A percentile compares a stretch with the other conserved stretches of the same genome.
phyloP scores from a whole-genome alignment of 2,113 vertebrate species.

The Grammomys dolichurus region DNA sequence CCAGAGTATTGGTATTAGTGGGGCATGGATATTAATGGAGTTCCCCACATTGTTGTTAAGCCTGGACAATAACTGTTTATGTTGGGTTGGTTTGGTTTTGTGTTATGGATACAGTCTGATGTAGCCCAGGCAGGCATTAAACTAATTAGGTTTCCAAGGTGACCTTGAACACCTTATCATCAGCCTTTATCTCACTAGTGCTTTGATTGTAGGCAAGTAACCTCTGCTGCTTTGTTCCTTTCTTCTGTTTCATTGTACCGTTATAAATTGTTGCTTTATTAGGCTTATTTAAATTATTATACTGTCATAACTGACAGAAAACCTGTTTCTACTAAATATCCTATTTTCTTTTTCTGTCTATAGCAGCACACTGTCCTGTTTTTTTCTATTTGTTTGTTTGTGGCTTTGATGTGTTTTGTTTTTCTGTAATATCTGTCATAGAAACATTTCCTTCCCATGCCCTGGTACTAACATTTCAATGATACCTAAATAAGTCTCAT shows the following conservation, averaged over 20 bases:
- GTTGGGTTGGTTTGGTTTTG: not conserved
- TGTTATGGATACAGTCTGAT: not conserved
- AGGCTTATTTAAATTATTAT: not conserved
- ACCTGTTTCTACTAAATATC: not conserved
- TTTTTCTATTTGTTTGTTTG: not conserved
- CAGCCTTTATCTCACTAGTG: not conserved
- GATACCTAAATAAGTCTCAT: not conserved
- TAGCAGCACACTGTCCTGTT: not conserved
- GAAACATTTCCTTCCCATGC: not conserved
- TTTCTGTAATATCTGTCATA: not conserved
- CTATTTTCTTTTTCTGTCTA: not conserved
- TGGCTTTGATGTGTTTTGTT: not conserved
- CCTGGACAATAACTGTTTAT: not conserved
- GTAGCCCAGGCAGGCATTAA: not conserved
- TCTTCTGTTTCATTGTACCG: not conserved
- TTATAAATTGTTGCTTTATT: not conserved
- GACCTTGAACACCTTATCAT: not conserved
- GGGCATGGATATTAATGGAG: not conserved
- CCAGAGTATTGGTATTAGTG: not conserved
- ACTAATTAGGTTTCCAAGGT: not conserved
- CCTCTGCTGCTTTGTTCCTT: too few species aligned
- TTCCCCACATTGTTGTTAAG: not conserved
- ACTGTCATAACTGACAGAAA: not conserved
- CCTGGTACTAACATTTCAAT: not conserved
- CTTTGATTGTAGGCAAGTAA: not conserved